phyloP scores from a whole-genome alignment of 2,888 invertebrate species.

The Scelioninae gen. 2 region DNA sequence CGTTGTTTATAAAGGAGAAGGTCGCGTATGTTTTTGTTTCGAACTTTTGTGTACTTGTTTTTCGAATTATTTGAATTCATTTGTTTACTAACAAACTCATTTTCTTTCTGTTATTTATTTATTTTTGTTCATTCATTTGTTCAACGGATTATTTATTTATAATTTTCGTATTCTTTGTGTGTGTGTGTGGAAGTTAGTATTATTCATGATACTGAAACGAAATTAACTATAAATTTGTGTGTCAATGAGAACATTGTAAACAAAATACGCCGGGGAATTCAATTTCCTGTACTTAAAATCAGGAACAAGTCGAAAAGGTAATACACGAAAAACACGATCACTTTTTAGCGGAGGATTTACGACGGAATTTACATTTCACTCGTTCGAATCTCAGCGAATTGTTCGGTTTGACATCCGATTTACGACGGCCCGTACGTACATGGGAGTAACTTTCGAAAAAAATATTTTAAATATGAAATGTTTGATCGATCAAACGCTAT shows the following conservation, averaged over 20 bases:
- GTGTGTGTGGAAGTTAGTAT: too few relatives aligned
- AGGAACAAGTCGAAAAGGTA: constrained; percentile 12
- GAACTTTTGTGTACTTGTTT: too few relatives aligned
- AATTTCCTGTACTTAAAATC: constrained; percentile 27
- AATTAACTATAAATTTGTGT: background rate
- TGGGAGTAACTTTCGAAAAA: constrained; percentile 33
- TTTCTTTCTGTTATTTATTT: too few relatives aligned
- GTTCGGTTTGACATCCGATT: constrained; percentile 45
- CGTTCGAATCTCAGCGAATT: constrained; percentile 28
- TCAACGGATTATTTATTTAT: too few relatives aligned
- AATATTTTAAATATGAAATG: constrained; percentile 36
- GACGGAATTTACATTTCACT: constrained; percentile 46
- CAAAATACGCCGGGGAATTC: constrained; percentile 16
- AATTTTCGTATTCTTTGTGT: too few relatives aligned
- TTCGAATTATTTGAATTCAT: too few relatives aligned
- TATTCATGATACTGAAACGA: too few relatives aligned
- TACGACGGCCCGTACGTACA: constrained; percentile 34
- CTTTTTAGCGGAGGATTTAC: constrained; percentile 47
- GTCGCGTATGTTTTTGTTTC: too few relatives aligned
- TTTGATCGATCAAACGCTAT: too few relatives aligned
- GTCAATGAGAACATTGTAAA: background rate
- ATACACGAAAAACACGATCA: constrained; percentile 36
- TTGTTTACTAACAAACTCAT: too few relatives aligned
- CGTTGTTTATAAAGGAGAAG: too few relatives aligned
- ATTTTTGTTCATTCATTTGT: too few relatives aligned